phyloP scores from a whole-genome alignment of 2,797 vertebrate species.

The Lepus oiostolus region DNA sequence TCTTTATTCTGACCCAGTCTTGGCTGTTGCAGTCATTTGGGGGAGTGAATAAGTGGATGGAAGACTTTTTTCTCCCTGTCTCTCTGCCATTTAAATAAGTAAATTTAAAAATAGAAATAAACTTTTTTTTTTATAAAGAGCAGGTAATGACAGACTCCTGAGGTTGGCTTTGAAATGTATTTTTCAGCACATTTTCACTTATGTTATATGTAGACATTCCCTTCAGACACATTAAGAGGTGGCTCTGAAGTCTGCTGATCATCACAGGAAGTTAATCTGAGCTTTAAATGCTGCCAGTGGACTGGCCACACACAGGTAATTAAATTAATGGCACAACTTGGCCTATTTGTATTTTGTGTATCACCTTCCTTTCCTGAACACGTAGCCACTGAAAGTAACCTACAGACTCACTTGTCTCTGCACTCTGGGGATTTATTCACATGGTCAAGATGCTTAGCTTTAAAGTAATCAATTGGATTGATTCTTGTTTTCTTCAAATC shows the following conservation, averaged over 20 bases:
- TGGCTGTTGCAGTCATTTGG: no score
- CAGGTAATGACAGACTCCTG: constrained; percentile 55
- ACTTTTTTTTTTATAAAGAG: neutral
- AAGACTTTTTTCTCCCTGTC: no score
- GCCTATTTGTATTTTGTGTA: constrained; percentile 62
- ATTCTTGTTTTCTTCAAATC: constrained; percentile 75
- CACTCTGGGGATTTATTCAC: constrained; percentile 69
- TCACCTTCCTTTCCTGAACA: constrained; percentile 21
- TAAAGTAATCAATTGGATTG: constrained; percentile 73
- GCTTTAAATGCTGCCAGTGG: constrained; percentile 57
- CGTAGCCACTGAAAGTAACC: constrained; percentile 57
- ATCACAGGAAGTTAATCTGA: constrained; percentile 63
- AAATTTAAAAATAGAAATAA: no score
- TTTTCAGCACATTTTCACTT: constrained; percentile 60
- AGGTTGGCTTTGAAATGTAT: constrained; percentile 54
- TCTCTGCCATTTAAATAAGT: no score
- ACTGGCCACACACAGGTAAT: constrained; percentile 35
- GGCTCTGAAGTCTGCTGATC: constrained; percentile 46
- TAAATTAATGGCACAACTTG: constrained; percentile 64
- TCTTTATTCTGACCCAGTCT: no score
- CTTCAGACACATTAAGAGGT: constrained; percentile 37
- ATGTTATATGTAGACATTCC: constrained; percentile 43
- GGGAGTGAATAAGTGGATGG: no score
- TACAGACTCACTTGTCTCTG: constrained; percentile 49
- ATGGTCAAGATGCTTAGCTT: constrained; percentile 72